Evolutionary conservation across 2,113 vertebrate species (phyloP), one percentile per base, ranked within the genome.

Genomic region (Panthera tigris): DNA sequence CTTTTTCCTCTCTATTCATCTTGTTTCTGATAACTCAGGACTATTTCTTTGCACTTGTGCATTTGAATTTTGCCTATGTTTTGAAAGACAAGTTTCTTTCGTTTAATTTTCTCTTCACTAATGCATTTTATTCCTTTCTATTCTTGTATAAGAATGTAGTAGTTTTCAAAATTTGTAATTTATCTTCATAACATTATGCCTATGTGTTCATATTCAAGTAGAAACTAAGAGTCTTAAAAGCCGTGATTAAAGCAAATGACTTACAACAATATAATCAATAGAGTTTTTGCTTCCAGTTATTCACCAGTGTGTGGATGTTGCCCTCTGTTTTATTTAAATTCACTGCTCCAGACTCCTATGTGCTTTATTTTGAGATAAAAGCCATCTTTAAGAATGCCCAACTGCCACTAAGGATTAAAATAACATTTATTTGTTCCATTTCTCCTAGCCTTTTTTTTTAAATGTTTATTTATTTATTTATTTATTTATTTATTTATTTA

Each of bases 51-150:
- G 73, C 96, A 97, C 93, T 98, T 98, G 93, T 98, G 73, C 97
- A 98, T 97, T 98, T 98, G 93, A 98, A 98, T 98, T 98, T 96
- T 98, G 97, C 94, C 88, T 95, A 95, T 97, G 94, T 94, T 97
- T 98, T 97, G 93, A 93, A 98, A 98, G 92, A 97, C 5, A 95
- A 97, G 68, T 69, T 97, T 97, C 96, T 95, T 88, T 98, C 98
- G 95, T 98, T 98, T 96, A 91, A 91, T 97, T 96, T 97, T 94
- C 88, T 92, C 94, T 84, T 95, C 25, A 76, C 36, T 98, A 87
- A 79, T 90, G 78, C 76, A 94, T 94, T 98, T 97, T 98, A 57
- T 93, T 45, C 27, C 31, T 83, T 94, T 96, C 88, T 96, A 89
- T 96, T 96, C 85, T 50, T 76, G 73, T 96, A 85, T 96, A 94